These are phyloP conservation scores for Scaptomyza tumidula DNA, from an alignment of 2,888 invertebrate genomes.

Conservation along the genomic window DNA sequence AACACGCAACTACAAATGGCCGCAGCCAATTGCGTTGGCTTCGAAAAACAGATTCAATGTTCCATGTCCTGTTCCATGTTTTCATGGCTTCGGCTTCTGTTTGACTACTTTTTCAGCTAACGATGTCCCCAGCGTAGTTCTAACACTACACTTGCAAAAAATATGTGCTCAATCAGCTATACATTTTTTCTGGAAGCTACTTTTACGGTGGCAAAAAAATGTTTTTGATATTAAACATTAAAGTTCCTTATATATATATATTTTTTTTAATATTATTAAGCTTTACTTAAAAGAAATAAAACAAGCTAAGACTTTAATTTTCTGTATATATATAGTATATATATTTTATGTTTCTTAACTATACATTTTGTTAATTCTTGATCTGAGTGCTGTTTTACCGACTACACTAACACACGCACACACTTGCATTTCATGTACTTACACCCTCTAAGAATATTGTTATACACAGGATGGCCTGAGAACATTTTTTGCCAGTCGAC, in stretches of 20 bases:
- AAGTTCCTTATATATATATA: no score
- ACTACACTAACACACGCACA: not conserved
- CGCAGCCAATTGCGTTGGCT: slow-evolving; percentile 43
- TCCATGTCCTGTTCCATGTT: slow-evolving; percentile 57
- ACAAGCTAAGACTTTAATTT: no score
- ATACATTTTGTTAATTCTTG: not conserved
- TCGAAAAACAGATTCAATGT: slow-evolving; percentile 65
- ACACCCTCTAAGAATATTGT: slow-evolving; percentile 10
- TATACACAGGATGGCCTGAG: slow-evolving; percentile 4
- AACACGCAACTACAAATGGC: slow-evolving; percentile 37
- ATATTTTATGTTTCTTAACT: not conserved
- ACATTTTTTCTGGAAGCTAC: no score
- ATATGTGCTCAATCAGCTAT: not conserved
- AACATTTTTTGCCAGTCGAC: slow-evolving; percentile 45
- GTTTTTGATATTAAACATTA: no score
- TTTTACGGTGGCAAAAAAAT: no score
- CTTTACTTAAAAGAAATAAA: no score
- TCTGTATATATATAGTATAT: not conserved
- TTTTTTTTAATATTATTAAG: no score
- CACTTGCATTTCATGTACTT: not conserved
- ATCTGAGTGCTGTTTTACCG: not conserved
- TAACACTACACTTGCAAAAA: slow-evolving; percentile 12
- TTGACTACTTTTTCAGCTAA: slow-evolving; percentile 24
- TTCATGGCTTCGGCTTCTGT: slow-evolving; percentile 33
- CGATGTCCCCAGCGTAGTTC: slow-evolving; percentile 34